Base-by-base conservation (phyloP, 2,113 vertebrate species). In the Lepisosteus osseus region DNA sequence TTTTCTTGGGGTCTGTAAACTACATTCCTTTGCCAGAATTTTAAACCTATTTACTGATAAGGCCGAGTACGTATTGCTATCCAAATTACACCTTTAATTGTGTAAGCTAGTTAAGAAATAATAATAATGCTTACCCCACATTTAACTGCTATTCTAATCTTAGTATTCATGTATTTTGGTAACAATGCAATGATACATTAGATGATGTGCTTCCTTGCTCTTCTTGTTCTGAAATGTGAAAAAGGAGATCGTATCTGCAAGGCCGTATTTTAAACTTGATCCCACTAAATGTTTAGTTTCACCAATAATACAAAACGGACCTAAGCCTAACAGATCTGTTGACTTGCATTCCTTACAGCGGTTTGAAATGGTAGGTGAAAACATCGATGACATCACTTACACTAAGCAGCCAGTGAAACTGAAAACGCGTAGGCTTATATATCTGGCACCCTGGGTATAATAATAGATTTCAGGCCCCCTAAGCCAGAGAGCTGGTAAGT, bases 81-180 rank as follows among this genome's bases (percentile, higher is more conserved):
- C 45, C 14, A 13, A 11, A 17, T 55, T 71, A 55, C 29, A 55
- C 70, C 61, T 65, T 62, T 71, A 65, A 71, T 71, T 71, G 56
- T 51, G 15, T 14, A 54, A 54, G 62, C 40, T 54, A 65, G 47
- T 65, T 72, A 56, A 72, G 62, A 41, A 43, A 15, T 1, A 29
- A 29, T 29, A 29, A 29, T 29, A 29, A 29, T 29, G 29, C 6
- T 42, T 15, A 40, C 14, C 3, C 7, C 12, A 13, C 8, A 7
- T 29, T 14, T 17, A 8, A 3, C 44, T 29, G n/a, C 3, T 45
- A 3, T n/a, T 15, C 45, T 54, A 17, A 17, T 17, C 15, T 17
- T 17, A 17, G 15, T 17, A 17, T 41, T 11, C 61, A 3, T 15
- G 44, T 11, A 15, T 7, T 43, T 13, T 3, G 3, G 3, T 4